Evolutionary conservation across 2,888 invertebrate species (phyloP), one percentile per base, ranked within the genome.

Genomic region (Amphiduros pacificus): DNA sequence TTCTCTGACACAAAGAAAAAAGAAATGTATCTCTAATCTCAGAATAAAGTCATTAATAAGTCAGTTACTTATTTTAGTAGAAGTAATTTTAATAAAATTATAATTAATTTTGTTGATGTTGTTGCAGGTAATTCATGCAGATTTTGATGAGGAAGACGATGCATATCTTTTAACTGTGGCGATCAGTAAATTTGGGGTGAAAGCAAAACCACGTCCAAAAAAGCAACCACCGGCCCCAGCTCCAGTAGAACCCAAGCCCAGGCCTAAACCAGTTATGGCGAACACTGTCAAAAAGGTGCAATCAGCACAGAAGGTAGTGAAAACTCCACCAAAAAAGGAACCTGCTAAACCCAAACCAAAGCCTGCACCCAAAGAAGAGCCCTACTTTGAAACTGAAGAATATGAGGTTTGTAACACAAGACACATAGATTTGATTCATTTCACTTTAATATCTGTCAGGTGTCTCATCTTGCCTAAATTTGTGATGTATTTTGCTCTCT

Each of bases 301-400:
- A n/a, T n/a, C 22, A 22, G 9, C 24, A 27, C 11, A 40, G 22
- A 55, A n/a, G 9, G 50, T 52, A n/a, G 53, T 60, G 44, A 17
- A 24, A 49, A 44, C 64, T 2, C 66, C 68, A 51, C 67, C 70
- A 6, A 55, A 64, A 40, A 62, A 66, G 32, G 65, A 71, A 58
- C 68, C 71, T 26, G 61, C 63, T n/a, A 70, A 67, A 60, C 64
- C 64, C 27, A 27, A 55, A 51, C 36, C 29, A 44, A 22, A 65
- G 41, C 40, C 41, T 17, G 28, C 51, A n/a, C 61, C 52, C n/a
- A 50, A 28, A 22, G 61, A 60, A 55, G 73, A 75, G 51, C 75
- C 81, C n/a, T 82, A 75, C 62, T 81, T 77, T 71, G 79, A 76
- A 61, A 81, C 78, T 70, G 82, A 82, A 67, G 72, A 75, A 49